A percentile compares a stretch with the other conserved stretches of the same genome.
Evolutionary conservation across 2,113 vertebrate species (phyloP).

Genomic region (Tetraodon nigroviridis): DNA sequence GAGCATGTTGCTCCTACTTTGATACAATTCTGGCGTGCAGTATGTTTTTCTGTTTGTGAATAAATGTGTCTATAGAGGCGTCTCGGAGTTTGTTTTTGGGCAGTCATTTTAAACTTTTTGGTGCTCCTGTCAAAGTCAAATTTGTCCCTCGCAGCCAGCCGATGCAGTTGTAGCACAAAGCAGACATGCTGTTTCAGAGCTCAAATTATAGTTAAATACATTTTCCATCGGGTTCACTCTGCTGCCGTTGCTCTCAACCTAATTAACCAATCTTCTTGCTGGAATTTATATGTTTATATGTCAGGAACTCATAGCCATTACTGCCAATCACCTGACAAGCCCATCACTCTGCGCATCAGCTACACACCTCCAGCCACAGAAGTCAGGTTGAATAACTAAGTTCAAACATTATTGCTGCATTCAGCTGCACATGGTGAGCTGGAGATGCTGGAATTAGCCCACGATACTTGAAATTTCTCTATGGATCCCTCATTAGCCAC

Average conservation of each 20-base stretch:
- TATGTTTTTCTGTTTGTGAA: conserved; percentile 18
- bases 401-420: background rate
- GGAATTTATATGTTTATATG: conserved; percentile 4
- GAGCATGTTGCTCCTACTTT: conserved; percentile 24
- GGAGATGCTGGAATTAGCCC: too few species aligned
- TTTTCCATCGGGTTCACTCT: conserved; percentile 9
- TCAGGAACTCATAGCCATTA: conserved; percentile 10
- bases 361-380: background rate
- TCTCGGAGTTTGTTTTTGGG: background rate
- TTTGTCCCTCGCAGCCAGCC: conserved; percentile 14
- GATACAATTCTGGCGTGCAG: conserved; percentile 5
- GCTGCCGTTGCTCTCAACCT: conserved; percentile 19
- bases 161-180: conserved; percentile 32
- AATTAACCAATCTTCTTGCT: conserved; percentile 17
- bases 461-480: too few species aligned
- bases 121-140: conserved; percentile 1
- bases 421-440: background rate
- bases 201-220: conserved; percentile 23
- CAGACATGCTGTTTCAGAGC: conserved; percentile 19
- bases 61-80: conserved; percentile 6
- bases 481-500: too few species aligned
- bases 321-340: conserved; percentile 5
- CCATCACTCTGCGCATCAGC: conserved; percentile 7
- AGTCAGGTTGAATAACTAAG: background rate
- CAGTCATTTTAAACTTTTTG: conserved; percentile 7